A percentile compares a stretch with the other conserved stretches of the same genome.
phyloP scores from a whole-genome alignment of 2,797 vertebrate species.

The Mus caroli region DNA sequence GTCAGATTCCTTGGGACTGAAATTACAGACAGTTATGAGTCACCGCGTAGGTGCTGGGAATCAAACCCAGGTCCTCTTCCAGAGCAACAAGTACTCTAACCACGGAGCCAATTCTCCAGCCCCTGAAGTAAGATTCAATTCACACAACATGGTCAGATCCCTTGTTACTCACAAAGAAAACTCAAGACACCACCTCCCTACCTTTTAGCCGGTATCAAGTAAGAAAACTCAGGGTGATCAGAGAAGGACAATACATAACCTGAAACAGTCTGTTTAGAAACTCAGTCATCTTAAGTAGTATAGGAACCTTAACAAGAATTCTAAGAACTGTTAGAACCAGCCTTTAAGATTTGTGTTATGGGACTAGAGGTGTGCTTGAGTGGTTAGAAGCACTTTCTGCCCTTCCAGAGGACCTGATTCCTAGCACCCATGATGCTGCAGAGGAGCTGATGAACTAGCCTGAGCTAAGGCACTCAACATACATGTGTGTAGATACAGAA shows the following conservation, averaged over 20 bases:
- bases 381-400: background rate
- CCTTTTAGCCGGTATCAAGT: background rate
- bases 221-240: background rate
- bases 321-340: conserved; percentile 26
- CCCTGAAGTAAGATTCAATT: background rate
- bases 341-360: conserved; percentile 42
- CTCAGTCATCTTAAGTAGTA: conserved; percentile 4
- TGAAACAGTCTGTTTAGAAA: conserved; percentile 49
- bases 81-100: background rate
- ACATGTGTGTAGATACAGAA: background rate
- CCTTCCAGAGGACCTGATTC: background rate
- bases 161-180: conserved; percentile 32
- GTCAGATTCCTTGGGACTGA: background rate
- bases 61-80: background rate
- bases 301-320: conserved; percentile 27
- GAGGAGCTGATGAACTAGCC: background rate
- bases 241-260: background rate
- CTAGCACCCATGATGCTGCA: background rate
- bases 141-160: background rate
- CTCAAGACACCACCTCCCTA: background rate
- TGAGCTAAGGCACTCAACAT: background rate
- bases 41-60: background rate
- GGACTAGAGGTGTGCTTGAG: background rate
- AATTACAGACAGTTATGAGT: background rate
- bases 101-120: background rate